These are phyloP conservation scores for Mallotus villosus DNA, from an alignment of 2,797 vertebrate species.

Conservation along the genomic window DNA sequence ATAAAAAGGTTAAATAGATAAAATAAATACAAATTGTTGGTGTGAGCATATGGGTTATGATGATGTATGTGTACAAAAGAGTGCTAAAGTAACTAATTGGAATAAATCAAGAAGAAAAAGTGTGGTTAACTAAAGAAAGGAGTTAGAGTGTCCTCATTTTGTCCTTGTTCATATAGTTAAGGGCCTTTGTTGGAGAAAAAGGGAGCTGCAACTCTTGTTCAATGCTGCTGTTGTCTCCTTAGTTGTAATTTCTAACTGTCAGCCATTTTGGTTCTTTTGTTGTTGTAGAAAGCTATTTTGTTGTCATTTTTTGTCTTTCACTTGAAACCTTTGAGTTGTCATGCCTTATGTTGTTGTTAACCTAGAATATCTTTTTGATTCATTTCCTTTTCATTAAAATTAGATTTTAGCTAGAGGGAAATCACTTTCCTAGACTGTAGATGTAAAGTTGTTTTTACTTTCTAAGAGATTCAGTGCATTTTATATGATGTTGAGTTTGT, in stretches of 20 bases:
- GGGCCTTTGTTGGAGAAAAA: conserved; percentile 49
- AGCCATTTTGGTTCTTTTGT: conserved; percentile 52
- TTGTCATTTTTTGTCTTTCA: conserved; percentile 58
- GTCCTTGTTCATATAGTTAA: conserved; percentile 11
- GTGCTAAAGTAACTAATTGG: conserved; percentile 52
- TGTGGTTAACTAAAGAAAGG: conserved; percentile 54
- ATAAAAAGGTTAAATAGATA: neutral
- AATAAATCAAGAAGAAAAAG: conserved; percentile 48
- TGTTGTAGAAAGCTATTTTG: conserved; percentile 58
- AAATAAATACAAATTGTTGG: conserved; percentile 21
- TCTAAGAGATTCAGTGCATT: conserved; percentile 45
- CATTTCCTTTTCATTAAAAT: conserved; percentile 64
- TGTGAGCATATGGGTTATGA: conserved; percentile 45
- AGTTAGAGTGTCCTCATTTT: conserved; percentile 46
- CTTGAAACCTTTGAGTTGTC: conserved; percentile 66
- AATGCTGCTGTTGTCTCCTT: conserved; percentile 77
- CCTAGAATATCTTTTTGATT: conserved; percentile 48
- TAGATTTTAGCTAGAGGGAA: conserved; percentile 60
- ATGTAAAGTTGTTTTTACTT: conserved; percentile 40
- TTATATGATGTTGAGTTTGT: conserved; percentile 50
- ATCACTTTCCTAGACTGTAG: conserved; percentile 58
- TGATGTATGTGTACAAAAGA: conserved; percentile 55
- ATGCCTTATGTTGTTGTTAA: conserved; percentile 54
- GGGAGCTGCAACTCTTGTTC: conserved; percentile 63
- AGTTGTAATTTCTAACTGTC: conserved; percentile 61